phyloP scores from a whole-genome alignment of 2,888 invertebrate species.

The Neoitamus cyanurus region DNA sequence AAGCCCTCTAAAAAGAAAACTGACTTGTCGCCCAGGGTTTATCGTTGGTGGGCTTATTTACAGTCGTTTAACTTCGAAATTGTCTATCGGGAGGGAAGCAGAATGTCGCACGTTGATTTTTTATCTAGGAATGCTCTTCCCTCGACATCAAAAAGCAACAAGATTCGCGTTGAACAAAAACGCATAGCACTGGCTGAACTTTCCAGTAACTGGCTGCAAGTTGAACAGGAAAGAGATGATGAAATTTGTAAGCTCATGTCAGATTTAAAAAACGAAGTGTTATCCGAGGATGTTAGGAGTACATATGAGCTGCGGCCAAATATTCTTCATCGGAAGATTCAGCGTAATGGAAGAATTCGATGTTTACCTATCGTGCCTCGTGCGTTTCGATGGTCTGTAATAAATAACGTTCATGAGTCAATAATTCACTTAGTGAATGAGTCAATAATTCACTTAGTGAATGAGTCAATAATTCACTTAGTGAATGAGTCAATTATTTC shows the following conservation, averaged over 20 bases:
- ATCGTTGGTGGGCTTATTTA: neutral
- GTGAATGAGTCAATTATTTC: too few species aligned
- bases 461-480: too few species aligned
- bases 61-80: neutral
- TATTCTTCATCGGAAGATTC: neutral
- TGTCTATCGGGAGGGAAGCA: neutral
- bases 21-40: neutral
- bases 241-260: neutral
- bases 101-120: too few species aligned
- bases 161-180: neutral
- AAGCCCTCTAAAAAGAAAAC: neutral
- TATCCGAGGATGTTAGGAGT: too few species aligned
- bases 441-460: too few species aligned
- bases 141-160: neutral
- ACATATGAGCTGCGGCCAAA: neutral
- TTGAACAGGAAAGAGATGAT: neutral
- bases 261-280: neutral
- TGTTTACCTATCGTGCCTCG: too few species aligned
- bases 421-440: too few species aligned
- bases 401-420: too few species aligned
- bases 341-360: too few species aligned
- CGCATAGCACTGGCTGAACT: neutral
- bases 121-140: neutral
- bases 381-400: too few species aligned
- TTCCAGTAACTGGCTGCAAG: neutral